Conservation (phyloP, 2,888 invertebrate species). For the Trichopria drosophilae region DNA sequence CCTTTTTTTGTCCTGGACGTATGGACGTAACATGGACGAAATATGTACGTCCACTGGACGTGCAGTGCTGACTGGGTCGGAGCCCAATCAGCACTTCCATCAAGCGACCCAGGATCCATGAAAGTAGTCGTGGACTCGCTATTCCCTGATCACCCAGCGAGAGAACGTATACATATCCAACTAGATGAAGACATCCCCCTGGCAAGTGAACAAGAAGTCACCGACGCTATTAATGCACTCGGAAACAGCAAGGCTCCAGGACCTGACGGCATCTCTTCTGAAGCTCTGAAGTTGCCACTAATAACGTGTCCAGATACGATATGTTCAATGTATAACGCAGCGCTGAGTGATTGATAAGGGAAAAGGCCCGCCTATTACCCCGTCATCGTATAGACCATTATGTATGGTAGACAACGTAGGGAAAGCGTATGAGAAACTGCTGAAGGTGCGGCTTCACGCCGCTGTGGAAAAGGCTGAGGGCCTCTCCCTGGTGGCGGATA, state of each 20-base stretch:
- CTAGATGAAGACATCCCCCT: too few species aligned
- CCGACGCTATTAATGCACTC: too few species aligned
- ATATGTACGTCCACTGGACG: slow-evolving; percentile 23
- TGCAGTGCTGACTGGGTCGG: slow-evolving; percentile 15
- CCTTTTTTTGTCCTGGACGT: too few species aligned
- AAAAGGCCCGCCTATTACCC: too few species aligned
- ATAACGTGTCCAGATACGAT: slow-evolving; percentile 9
- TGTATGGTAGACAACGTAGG: slow-evolving; percentile 14
- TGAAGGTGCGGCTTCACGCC: slow-evolving; percentile 28
- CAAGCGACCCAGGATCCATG: too few species aligned
- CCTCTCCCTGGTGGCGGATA: too few species aligned
- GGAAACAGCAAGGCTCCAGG: slow-evolving; percentile 20
- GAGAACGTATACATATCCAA: background rate
- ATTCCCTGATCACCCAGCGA: background rate
- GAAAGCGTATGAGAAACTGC: slow-evolving; percentile 33
- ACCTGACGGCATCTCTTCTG: slow-evolving; percentile 26
- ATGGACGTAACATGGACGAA: too few species aligned
- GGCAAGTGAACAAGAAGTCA: too few species aligned
- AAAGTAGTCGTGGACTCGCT: background rate
- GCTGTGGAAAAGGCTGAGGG: slow-evolving; percentile 25
- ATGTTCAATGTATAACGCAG: slow-evolving; percentile 24
- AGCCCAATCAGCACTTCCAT: too few species aligned
- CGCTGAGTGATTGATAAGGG: slow-evolving; percentile 32
- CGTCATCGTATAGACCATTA: slow-evolving; percentile 27
- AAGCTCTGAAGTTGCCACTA: slow-evolving; percentile 14